These are phyloP conservation scores for Gobio gobio DNA, from an alignment of 2,113 vertebrate species.

Conservation along the genomic window DNA sequence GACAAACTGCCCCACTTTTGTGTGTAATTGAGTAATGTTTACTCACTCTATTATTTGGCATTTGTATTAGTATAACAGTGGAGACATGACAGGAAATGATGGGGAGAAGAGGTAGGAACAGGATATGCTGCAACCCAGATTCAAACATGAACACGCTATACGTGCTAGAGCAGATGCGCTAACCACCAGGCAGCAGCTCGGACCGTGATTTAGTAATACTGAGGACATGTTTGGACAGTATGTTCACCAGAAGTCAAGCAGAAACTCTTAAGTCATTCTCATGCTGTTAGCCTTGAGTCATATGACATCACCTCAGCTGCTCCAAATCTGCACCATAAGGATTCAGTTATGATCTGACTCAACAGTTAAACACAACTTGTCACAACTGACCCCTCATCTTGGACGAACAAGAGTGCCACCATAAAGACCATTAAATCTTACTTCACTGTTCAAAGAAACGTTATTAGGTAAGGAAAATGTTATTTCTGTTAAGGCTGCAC, in stretches of 20 bases:
- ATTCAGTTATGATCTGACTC: background rate
- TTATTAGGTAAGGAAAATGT: too few species aligned
- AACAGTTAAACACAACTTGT: background rate
- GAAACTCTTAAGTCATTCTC: conserved; percentile 11
- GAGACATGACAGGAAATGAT: background rate
- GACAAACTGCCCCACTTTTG: background rate
- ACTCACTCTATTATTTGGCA: background rate
- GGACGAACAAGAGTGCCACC: background rate
- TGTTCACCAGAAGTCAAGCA: background rate
- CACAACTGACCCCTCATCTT: background rate
- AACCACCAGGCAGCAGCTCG: background rate
- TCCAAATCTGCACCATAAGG: background rate
- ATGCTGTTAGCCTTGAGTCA: conserved; percentile 8
- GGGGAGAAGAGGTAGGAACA: background rate
- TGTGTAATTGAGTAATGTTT: background rate
- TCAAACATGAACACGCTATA: background rate
- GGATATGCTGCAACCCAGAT: background rate
- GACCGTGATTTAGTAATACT: background rate
- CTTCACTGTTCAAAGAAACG: background rate
- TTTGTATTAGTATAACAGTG: background rate
- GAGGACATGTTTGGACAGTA: conserved; percentile 6
- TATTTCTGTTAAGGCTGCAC: background rate
- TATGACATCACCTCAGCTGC: background rate
- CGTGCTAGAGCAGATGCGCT: background rate
- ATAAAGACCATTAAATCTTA: background rate